phyloP scores from a whole-genome alignment of 2,113 vertebrate species.

The Alouatta palliata region DNA sequence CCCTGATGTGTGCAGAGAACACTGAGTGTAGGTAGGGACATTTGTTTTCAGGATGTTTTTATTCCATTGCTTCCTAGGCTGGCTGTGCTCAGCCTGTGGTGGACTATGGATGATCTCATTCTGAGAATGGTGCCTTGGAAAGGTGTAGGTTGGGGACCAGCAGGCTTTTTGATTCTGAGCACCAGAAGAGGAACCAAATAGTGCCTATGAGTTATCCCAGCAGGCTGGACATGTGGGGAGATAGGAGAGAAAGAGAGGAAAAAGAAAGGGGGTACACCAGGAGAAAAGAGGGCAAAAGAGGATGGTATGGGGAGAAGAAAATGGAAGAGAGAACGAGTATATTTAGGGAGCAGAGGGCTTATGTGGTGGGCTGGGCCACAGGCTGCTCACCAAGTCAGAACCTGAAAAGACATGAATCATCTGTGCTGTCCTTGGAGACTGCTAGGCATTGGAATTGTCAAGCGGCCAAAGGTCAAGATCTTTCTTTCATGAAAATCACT shows the following conservation, averaged over 20 bases:
- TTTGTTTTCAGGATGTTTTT: not conserved
- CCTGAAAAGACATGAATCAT: not conserved
- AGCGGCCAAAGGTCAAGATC: not conserved
- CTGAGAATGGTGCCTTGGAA: not conserved
- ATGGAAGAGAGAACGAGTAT: not conserved
- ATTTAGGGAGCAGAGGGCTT: not conserved
- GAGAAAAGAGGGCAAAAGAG: not conserved
- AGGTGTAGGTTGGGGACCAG: not conserved
- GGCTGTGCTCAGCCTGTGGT: not conserved
- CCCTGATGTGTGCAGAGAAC: not conserved
- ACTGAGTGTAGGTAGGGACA: not conserved
- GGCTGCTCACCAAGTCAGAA: not conserved
- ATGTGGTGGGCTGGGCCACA: not conserved
- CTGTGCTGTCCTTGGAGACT: not conserved
- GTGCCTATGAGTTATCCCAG: not conserved
- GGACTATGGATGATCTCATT: not conserved
- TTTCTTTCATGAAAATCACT: not conserved
- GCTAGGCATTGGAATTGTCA: not conserved
- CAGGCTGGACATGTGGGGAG: not conserved
- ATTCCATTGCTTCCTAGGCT: not conserved
- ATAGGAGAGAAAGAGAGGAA: not conserved
- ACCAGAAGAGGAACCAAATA: not conserved
- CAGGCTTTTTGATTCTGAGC: conserved; percentile 1
- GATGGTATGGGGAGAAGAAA: not conserved
- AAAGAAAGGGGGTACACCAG: not conserved